A percentile compares a stretch with the other conserved stretches of the same genome.
These are phyloP conservation scores for Chelon labrosus DNA, from an alignment of 2,797 vertebrate genomes.

Conservation along the genomic window DNA sequence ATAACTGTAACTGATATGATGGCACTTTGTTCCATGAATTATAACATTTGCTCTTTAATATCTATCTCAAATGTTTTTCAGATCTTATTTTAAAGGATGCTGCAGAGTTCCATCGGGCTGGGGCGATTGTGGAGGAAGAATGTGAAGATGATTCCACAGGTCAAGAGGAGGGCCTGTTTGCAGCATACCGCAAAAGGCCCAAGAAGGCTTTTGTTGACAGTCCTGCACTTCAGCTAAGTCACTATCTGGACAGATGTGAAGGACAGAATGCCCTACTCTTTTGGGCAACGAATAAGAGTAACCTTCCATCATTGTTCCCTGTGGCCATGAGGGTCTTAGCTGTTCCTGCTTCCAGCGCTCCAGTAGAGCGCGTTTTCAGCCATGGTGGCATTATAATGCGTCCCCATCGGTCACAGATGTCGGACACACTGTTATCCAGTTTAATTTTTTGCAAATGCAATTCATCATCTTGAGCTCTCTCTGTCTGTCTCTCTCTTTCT, in stretches of 20 bases:
- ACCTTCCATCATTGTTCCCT: constrained; percentile 36
- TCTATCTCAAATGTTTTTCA: too few relatives aligned
- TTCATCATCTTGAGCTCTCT: too few relatives aligned
- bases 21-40: too few relatives aligned
- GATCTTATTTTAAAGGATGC: too few relatives aligned
- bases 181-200: constrained; percentile 48
- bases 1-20: too few relatives aligned
- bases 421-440: constrained; percentile 49
- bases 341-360: constrained; percentile 54
- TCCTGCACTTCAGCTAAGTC: constrained; percentile 57
- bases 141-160: constrained; percentile 18
- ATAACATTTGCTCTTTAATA: too few relatives aligned
- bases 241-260: constrained; percentile 54
- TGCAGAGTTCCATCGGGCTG: constrained; percentile 27
- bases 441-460: constrained; percentile 13
- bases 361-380: constrained; percentile 55
- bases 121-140: constrained; percentile 30
- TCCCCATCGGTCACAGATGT: constrained; percentile 53
- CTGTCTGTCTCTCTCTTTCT: too few relatives aligned
- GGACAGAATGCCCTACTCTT: constrained; percentile 58
- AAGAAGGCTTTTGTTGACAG: constrained; percentile 39
- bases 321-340: constrained; percentile 47
- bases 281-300: constrained; percentile 48
- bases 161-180: constrained; percentile 52
- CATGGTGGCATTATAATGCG: constrained; percentile 49